Percentiles rank a stretch among this genome's conserved stretches.
Evolutionary conservation across 2,113 vertebrate species (phyloP).

Genomic region (Mormyrus lacerda): DNA sequence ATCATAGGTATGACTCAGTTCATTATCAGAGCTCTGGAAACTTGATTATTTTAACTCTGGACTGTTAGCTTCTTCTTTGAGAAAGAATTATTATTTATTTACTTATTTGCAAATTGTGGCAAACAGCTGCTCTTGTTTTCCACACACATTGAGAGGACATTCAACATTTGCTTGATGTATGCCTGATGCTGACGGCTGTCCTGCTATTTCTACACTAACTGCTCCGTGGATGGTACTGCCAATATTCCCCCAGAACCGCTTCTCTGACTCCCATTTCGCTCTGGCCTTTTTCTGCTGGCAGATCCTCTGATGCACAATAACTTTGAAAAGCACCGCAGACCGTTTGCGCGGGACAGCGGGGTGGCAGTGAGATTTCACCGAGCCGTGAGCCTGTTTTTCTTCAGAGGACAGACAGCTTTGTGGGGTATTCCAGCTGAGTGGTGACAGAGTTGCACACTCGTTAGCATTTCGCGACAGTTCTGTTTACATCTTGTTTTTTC

Average conservation of each 20-base stretch:
- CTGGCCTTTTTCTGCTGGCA: background rate
- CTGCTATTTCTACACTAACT: background rate
- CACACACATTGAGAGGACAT: background rate
- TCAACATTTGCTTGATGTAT: background rate
- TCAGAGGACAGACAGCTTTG: background rate
- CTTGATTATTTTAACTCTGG: constrained; percentile 2
- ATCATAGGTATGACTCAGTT: background rate
- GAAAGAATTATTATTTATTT: background rate
- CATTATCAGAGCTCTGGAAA: background rate
- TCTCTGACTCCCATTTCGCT: background rate
- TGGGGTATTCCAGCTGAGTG: background rate
- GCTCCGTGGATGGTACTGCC: background rate
- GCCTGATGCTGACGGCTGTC: background rate
- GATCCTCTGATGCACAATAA: background rate
- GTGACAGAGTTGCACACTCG: background rate
- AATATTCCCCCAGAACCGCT: background rate
- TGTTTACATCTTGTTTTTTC: background rate
- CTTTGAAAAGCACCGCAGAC: background rate
- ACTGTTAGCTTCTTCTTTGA: background rate
- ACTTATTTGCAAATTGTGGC: background rate
- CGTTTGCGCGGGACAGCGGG: background rate
- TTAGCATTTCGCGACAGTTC: background rate
- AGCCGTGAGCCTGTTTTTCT: background rate
- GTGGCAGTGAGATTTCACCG: background rate
- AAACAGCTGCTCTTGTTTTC: background rate